Percentiles rank a stretch among this genome's conserved stretches.
phyloP scores from a whole-genome alignment of 37 sponge, comb jelly and placozoan species.

The Geodia barretti region DNA sequence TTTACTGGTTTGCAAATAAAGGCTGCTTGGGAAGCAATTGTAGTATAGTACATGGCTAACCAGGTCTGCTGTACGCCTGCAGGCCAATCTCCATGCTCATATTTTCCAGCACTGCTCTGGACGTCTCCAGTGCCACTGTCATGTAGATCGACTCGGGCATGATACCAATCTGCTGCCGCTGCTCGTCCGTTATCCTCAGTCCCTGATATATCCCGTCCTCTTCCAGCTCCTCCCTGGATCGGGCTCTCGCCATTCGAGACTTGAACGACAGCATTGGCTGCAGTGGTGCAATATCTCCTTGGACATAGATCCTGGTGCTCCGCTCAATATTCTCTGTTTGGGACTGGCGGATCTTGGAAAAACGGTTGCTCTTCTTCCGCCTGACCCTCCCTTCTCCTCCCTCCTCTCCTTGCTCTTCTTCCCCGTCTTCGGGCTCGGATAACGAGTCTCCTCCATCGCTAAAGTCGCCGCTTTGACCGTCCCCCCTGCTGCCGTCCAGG shows the following conservation, averaged over 20 bases:
- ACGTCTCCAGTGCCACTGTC: slow-evolving; percentile 26
- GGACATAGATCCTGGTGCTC: background rate
- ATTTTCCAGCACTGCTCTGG: background rate
- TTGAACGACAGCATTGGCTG: slow-evolving; percentile 2
- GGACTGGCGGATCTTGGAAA: background rate
- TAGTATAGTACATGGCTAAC: too few species aligned
- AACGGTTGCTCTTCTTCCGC: background rate
- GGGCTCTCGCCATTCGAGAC: background rate
- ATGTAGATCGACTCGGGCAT: slow-evolving; percentile 52
- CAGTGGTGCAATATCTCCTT: background rate
- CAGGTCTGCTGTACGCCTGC: background rate
- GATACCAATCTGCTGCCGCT: slow-evolving; percentile 22
- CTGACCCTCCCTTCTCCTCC: background rate
- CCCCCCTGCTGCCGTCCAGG: background rate
- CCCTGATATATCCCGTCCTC: slow-evolving; percentile 41
- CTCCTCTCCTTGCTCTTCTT: slow-evolving; percentile 1
- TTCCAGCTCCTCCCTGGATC: background rate
- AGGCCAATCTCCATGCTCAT: background rate
- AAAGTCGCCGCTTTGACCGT: background rate
- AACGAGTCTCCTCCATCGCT: background rate
- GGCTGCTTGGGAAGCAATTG: too few species aligned
- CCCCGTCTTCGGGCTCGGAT: background rate
- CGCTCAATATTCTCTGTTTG: background rate
- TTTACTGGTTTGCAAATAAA: too few species aligned
- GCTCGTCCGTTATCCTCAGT: slow-evolving; percentile 23